Evolutionary conservation across 2,888 invertebrate species (phyloP), one percentile per base, ranked within the genome.

Genomic region (Megastigmus dorsalis): DNA sequence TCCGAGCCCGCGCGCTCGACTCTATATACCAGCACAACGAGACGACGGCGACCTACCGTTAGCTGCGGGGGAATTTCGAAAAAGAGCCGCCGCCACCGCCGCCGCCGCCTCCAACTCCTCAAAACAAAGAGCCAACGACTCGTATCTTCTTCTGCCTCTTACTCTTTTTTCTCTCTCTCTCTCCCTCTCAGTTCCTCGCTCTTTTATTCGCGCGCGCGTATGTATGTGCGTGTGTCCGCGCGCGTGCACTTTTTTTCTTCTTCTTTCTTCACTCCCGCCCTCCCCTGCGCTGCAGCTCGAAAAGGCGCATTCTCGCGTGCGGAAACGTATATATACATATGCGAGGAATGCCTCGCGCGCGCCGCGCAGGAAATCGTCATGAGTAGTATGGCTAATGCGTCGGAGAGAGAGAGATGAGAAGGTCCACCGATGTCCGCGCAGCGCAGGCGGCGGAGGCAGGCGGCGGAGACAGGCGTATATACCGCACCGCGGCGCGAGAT

Each of bases 51-150:
- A n/a, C 33, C 30, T 54, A 70, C 54, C 54, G 70, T 70, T 70
- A 68, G 26, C 57, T 38, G n/a, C n/a, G n/a, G n/a, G 48, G 23
- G 50, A 68, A 45, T 70, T 70, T 62, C 45, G 62, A 62, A 62
- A 69, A 69, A 18, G 28, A 23, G 50, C 36, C 65, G 20, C 20
- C 33, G 18, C 26, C 3, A 9, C 9, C 20, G 26, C 26, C 33
- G 50, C 36, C 65, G 20, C 20, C 33, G 18, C 26, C 3, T 20
- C 9, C 20, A 41, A 59, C 26, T n/a, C 38, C 38, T 43, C 52
- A 60, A 60, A 69, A 69, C 52, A 69, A 60, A 68, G 50, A 54
- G 41, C n/a, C n/a, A 41, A 28, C 38, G 59, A 67, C 48, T 68
- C 30, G n/a, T 45, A 33, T 33, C 33, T 33, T 6, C 9, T 33